Evolutionary conservation across 2,797 vertebrate genomes (phyloP).

Genomic region (Hippoglossus hippoglossus): DNA sequence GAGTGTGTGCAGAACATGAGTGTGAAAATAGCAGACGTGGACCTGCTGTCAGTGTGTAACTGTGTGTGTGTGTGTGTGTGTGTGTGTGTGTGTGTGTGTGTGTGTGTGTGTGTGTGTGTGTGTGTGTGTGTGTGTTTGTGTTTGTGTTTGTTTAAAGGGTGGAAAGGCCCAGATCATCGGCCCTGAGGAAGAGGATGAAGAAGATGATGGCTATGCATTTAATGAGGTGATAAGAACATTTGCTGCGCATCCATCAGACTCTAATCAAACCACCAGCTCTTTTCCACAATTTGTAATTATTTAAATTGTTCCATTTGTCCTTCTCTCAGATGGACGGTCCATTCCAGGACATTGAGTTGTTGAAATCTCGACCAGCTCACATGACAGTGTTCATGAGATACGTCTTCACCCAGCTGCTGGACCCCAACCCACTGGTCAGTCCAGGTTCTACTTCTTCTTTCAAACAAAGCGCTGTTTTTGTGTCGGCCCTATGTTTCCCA

Average conservation of each 20-base stretch:
- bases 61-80: background rate
- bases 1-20: too few species aligned
- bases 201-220: conserved; percentile 83
- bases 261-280: too few species aligned
- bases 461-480: background rate
- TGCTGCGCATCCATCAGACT: background rate
- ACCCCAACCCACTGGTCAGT: conserved; percentile 92
- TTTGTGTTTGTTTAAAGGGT: conserved; percentile 55
- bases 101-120: background rate
- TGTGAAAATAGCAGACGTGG: too few species aligned
- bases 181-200: conserved; percentile 93
- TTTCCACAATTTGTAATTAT: too few species aligned
- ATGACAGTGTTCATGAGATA: conserved; percentile 94
- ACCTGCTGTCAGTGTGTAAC: too few species aligned
- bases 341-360: conserved; percentile 91
- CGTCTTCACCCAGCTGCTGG: conserved; percentile 92
- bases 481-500: too few species aligned
- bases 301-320: too few species aligned
- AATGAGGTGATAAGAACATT: conserved; percentile 85
- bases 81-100: background rate
- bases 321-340: conserved; percentile 85
- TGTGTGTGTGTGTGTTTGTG: background rate
- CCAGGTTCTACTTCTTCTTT: rapidly evolving
- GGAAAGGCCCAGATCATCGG: conserved; percentile 88
- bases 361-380: conserved; percentile 91